A percentile compares a stretch with the other conserved stretches of the same genome.
Conservation (phyloP, 2,888 invertebrate genomes). For the Calliphora vomitoria region DNA sequence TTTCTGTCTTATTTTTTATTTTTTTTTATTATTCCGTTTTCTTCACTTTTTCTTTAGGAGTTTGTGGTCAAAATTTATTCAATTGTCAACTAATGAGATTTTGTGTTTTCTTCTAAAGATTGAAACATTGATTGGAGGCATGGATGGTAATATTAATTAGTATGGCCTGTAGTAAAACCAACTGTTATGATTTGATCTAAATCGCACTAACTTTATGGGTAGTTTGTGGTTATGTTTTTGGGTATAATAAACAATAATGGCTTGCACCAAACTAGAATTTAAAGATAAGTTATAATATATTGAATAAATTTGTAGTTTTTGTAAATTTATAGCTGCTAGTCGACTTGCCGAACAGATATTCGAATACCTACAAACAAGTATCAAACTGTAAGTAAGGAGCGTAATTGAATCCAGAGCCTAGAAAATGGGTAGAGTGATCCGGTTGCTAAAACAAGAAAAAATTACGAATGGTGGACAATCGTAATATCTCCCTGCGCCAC, state of each 20-base stretch:
- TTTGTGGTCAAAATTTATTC: slow-evolving; percentile 47
- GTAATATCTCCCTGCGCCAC: no score
- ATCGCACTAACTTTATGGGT: slow-evolving; percentile 10
- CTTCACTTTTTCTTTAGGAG: slow-evolving; percentile 6
- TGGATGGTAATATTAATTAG: slow-evolving; percentile 56
- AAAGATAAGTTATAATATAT: not conserved
- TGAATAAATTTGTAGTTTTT: no score
- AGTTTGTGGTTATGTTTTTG: not conserved
- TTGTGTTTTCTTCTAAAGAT: slow-evolving; percentile 44
- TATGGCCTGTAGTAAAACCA: slow-evolving; percentile 43
- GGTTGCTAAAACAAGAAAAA: no score
- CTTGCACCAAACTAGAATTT: not conserved
- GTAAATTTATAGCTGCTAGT: no score
- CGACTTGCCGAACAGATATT: no score
- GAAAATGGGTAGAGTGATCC: no score
- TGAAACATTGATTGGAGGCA: slow-evolving; percentile 48
- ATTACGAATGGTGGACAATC: no score
- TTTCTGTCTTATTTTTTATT: not conserved
- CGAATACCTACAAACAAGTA: no score
- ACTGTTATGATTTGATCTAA: slow-evolving; percentile 54
- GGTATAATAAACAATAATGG: not conserved
- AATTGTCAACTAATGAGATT: slow-evolving; percentile 50
- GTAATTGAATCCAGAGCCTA: no score
- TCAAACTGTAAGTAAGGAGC: no score
- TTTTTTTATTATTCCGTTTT: not conserved